A percentile compares a stretch with the other conserved stretches of the same genome.
These are phyloP conservation scores for Pristionchus fissidentatus DNA, from an alignment of 2,888 invertebrate species.

Conservation along the genomic window DNA sequence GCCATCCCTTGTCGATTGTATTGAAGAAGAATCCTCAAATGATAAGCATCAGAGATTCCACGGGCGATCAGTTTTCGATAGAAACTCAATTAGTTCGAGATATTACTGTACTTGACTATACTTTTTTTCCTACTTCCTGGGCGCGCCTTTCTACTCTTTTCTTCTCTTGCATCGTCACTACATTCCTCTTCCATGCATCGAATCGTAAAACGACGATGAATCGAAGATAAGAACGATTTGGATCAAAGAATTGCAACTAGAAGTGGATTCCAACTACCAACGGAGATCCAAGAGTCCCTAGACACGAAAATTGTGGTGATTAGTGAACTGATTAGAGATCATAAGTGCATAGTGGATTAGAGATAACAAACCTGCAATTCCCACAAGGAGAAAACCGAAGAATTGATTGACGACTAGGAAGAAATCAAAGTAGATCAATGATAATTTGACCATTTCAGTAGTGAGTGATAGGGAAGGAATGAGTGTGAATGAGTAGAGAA, in stretches of 20 bases:
- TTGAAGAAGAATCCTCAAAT: constrained; percentile 58
- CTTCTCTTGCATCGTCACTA: not conserved
- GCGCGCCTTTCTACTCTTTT: constrained; percentile 22
- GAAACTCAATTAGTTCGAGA: not conserved
- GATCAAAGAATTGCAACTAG: not conserved
- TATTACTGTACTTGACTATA: not conserved
- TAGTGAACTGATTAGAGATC: constrained; percentile 15
- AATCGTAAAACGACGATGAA: not conserved
- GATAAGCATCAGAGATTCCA: not conserved
- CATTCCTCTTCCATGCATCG: constrained; percentile 8
- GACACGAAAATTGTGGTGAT: not conserved
- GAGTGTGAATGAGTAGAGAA: not conserved
- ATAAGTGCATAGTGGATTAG: not conserved
- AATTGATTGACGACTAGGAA: constrained; percentile 59
- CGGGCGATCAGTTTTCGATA: not conserved
- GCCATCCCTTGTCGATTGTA: constrained; percentile 51
- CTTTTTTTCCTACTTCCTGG: not conserved
- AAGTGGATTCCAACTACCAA: not conserved
- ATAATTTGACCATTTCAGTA: not conserved
- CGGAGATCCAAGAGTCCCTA: not conserved
- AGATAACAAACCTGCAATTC: constrained; percentile 55
- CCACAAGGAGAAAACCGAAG: constrained; percentile 59
- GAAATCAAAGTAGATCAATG: constrained; percentile 53
- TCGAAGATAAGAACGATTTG: not conserved
- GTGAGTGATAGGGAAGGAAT: constrained; percentile 22